A percentile compares a stretch with the other conserved stretches of the same genome.
These are phyloP conservation scores for Lytechinus variegatus DNA, from an alignment of 35 echinoderm and acorn worm species.

Conservation along the genomic window DNA sequence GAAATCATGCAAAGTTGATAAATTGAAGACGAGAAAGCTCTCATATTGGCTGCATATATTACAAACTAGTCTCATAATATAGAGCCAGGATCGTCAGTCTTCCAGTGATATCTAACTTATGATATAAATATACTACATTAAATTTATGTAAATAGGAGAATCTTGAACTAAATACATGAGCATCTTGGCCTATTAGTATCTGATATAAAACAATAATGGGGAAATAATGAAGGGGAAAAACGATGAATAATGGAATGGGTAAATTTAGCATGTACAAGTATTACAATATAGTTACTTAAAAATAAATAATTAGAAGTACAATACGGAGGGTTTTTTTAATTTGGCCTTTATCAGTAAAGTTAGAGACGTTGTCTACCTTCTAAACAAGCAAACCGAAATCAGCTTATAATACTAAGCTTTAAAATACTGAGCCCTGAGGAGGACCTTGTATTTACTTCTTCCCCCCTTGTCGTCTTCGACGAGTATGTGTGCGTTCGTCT, in stretches of 20 bases:
- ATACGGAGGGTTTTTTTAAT: background rate
- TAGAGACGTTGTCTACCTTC: background rate
- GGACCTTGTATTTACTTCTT: background rate
- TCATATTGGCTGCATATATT: background rate
- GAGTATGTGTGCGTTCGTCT: background rate
- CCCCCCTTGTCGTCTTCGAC: background rate
- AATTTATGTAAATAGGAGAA: too few relatives aligned
- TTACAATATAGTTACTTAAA: background rate
- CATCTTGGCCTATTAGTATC: too few relatives aligned
- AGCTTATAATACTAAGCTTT: background rate
- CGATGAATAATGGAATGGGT: too few relatives aligned
- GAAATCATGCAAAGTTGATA: background rate
- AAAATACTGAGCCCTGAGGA: background rate
- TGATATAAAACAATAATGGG: too few relatives aligned
- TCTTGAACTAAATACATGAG: too few relatives aligned
- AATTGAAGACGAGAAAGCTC: background rate
- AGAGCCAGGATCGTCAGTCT: too few relatives aligned
- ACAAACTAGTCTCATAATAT: background rate
- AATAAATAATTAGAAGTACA: background rate
- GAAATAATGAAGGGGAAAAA: too few relatives aligned
- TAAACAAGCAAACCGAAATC: background rate
- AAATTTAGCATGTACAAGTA: background rate
- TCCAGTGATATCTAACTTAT: too few relatives aligned
- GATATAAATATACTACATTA: too few relatives aligned
- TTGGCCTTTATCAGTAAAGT: background rate